These are phyloP conservation scores for Bilobella aurantiaca DNA, from an alignment of 1,140 invertebrate species.

Conservation along the genomic window DNA sequence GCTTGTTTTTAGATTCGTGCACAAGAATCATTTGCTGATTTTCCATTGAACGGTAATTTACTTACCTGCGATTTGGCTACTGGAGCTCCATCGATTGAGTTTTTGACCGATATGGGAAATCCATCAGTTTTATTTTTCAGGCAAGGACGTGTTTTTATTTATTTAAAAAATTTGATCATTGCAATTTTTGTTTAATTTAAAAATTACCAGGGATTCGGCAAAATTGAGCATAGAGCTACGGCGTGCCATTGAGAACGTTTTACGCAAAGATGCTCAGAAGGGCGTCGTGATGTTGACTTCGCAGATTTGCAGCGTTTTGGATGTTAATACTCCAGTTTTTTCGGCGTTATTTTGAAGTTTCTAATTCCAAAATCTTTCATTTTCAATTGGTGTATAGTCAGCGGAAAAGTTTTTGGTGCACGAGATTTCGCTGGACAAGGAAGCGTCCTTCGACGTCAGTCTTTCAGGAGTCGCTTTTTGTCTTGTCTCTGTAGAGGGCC, in stretches of 20 bases:
- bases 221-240: not conserved
- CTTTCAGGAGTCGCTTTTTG: slow-evolving; percentile 1
- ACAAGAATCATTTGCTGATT: slow-evolving; percentile 18
- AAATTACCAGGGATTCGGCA: not conserved
- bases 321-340: not conserved
- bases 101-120: slow-evolving; percentile 11
- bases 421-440: slow-evolving; percentile 8
- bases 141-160: not conserved
- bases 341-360: not conserved
- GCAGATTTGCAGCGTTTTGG: not conserved
- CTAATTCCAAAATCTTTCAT: not conserved
- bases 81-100: slow-evolving; percentile 6
- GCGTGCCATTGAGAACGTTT: not conserved
- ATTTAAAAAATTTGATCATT: not conserved
- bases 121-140: slow-evolving; percentile 12
- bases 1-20: not conserved
- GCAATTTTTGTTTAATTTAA: too few species aligned
- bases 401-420: slow-evolving; percentile 11
- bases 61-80: slow-evolving; percentile 9
- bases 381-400: not conserved
- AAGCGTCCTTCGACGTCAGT: not conserved
- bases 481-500: not conserved
- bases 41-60: slow-evolving; percentile 8
- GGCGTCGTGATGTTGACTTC: not conserved
- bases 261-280: not conserved